Conservation (phyloP, 2,797 vertebrate species). For the Kryptolebias ocellatus region DNA sequence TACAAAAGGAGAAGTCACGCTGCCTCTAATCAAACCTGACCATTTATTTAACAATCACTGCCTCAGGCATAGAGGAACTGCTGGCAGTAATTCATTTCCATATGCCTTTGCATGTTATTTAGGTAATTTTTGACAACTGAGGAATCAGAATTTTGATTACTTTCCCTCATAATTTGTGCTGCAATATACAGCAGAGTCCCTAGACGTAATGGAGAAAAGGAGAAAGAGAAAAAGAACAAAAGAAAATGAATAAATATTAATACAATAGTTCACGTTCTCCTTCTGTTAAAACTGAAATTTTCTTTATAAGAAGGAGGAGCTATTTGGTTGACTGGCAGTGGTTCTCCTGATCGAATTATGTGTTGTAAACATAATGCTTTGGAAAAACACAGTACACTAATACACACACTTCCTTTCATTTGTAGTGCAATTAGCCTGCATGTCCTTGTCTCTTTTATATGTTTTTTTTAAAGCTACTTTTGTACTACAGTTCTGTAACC, state of each 20-base stretch:
- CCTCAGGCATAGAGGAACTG: neutral
- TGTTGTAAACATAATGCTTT: neutral
- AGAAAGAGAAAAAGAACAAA: neutral
- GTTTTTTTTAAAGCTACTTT: neutral
- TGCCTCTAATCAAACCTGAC: neutral
- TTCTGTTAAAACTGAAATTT: no score
- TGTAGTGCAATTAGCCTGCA: neutral
- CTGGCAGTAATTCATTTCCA: neutral
- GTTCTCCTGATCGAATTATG: neutral
- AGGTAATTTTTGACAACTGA: neutral
- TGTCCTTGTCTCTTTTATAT: conserved; percentile 1
- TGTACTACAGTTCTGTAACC: neutral
- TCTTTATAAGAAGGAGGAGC: no score
- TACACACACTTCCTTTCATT: neutral
- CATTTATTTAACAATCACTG: neutral
- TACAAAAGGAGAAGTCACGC: conserved; percentile 1
- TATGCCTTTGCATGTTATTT: neutral
- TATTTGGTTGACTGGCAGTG: no score
- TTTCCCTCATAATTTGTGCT: neutral
- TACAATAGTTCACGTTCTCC: no score
- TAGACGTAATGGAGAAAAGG: neutral
- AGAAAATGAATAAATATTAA: neutral
- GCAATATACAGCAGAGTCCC: neutral
- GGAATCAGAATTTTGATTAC: neutral
- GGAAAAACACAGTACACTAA: neutral